These are phyloP conservation scores for Cephus cinctus DNA, from an alignment of 1,140 invertebrate species.

Conservation along the genomic window DNA sequence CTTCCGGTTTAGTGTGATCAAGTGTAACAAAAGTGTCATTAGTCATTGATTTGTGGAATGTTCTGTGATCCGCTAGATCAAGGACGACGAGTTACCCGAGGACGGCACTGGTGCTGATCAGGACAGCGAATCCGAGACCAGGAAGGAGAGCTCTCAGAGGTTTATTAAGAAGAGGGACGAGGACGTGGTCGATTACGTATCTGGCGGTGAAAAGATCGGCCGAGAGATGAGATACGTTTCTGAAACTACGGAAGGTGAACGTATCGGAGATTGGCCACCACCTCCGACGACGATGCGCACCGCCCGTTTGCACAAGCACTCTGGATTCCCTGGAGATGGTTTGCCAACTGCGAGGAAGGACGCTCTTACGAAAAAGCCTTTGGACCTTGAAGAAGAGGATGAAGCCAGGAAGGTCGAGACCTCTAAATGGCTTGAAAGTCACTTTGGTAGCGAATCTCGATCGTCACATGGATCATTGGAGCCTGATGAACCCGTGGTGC, in stretches of 20 bases:
- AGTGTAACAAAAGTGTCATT: conserved; percentile 1
- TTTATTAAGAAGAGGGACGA: conserved; percentile 59
- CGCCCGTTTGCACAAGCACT: conserved; percentile 34
- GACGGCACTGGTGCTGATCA: conserved; percentile 52
- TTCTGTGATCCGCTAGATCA: no score
- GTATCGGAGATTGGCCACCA: conserved; percentile 46
- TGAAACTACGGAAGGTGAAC: conserved; percentile 71
- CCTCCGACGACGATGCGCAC: conserved; percentile 33
- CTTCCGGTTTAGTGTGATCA: not conserved
- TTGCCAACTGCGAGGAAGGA: conserved; percentile 69
- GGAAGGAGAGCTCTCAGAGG: conserved; percentile 59
- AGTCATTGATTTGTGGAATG: no score
- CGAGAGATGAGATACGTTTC: conserved; percentile 76
- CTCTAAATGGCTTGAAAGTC: conserved; percentile 84
- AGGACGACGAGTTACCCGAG: conserved; percentile 73
- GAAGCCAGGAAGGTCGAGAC: conserved; percentile 86
- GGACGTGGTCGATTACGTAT: conserved; percentile 74
- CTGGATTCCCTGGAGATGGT: conserved; percentile 24
- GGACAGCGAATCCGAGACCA: conserved; percentile 52
- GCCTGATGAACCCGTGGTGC: conserved; percentile 45
- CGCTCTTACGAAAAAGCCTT: conserved; percentile 72
- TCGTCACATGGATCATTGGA: conserved; percentile 70
- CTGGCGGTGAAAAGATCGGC: conserved; percentile 69
- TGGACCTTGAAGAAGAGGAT: conserved; percentile 84
- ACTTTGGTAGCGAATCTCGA: conserved; percentile 83